Base-by-base conservation (phyloP, 2,797 vertebrate genomes). In the Dendrocincla fuliginosa region DNA sequence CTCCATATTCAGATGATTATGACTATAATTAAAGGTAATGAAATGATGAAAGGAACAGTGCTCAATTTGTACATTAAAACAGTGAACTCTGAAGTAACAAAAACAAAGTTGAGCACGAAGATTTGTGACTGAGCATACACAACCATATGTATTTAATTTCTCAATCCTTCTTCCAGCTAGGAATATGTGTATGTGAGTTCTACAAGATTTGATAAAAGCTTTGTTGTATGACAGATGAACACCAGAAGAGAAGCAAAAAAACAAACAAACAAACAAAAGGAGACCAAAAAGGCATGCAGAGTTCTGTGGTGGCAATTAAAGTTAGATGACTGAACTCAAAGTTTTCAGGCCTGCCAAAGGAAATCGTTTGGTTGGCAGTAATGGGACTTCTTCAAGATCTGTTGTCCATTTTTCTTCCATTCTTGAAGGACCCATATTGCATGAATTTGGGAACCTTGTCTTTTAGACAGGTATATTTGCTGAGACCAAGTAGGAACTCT, bases 21-120 rank as follows among this genome's bases (percentile, higher is more conserved):
- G n/a, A 70, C 41, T 84, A 53, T 87, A 96, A 95, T 95, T 90
- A 95, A 93, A 93, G 59, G 44, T 70, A 97, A 82, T 74, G 44
- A 88, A 93, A 96, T 70, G 59, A 93, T 91, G 87, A 94, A 89
- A 85, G 87, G 69, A 93, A 63, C 44, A 57, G 63, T 69, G 46
- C 49, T 88, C 46, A 1, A 57, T 71, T 84, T 86, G 41, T 70
- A 70, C 50, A 91, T 6, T 9, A 82, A 87, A 94, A 88, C 6
- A 82, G 55, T 25, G 37, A 94, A 79, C 32, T 65, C 41, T 20
- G 30, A 93, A 91, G 56, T 53, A 88, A 94, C 2, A 0, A 89
- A 91, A 91, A 10, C 39, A 35, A 86, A 90, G 47, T 13, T 1
- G 5, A 88, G 44, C 60, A 57, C 28, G 37, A 89, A 90, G 68